Percentiles rank a stretch among this genome's conserved stretches.
Evolutionary conservation across 2,888 invertebrate genomes (phyloP).

Genomic region (Argyresthia goedartella): DNA sequence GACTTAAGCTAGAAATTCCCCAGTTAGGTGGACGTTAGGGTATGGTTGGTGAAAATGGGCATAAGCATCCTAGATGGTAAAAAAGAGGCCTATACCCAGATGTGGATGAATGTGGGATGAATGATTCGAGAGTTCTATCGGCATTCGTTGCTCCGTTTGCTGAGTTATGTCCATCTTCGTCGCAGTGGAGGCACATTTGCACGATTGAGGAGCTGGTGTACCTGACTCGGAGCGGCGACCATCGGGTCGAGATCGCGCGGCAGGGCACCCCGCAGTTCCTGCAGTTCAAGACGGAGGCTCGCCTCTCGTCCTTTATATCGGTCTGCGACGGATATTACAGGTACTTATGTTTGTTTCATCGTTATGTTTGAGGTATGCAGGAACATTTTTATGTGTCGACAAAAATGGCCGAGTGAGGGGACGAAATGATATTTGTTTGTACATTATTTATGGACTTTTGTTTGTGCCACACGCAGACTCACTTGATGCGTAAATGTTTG

Average conservation of each 20-base stretch:
- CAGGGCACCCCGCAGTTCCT: conserved; percentile 84
- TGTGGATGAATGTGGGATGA: neutral
- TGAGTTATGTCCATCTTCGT: conserved; percentile 5
- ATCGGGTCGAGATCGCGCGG: conserved; percentile 81
- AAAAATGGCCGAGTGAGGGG: no score
- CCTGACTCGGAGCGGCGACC: conserved; percentile 76
- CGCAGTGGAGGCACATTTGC: conserved; percentile 81
- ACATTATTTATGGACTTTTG: no score
- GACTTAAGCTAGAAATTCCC: no score
- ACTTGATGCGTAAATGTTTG: no score
- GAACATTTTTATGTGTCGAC: no score
- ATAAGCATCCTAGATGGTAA: no score
- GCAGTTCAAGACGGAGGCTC: conserved; percentile 75
- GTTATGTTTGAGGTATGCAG: no score
- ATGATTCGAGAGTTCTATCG: neutral
- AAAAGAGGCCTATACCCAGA: neutral
- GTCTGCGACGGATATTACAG: conserved; percentile 89
- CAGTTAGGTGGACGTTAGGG: no score
- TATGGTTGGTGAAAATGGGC: no score
- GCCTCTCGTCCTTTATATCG: conserved; percentile 84
- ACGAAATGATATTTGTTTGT: no score
- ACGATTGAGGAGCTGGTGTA: conserved; percentile 88
- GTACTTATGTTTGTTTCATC: conserved; percentile 22
- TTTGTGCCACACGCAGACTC: no score
- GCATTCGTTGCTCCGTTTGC: neutral